Evolutionary conservation across 2,113 vertebrate genomes (phyloP).

Genomic region (Platichthys flesus): DNA sequence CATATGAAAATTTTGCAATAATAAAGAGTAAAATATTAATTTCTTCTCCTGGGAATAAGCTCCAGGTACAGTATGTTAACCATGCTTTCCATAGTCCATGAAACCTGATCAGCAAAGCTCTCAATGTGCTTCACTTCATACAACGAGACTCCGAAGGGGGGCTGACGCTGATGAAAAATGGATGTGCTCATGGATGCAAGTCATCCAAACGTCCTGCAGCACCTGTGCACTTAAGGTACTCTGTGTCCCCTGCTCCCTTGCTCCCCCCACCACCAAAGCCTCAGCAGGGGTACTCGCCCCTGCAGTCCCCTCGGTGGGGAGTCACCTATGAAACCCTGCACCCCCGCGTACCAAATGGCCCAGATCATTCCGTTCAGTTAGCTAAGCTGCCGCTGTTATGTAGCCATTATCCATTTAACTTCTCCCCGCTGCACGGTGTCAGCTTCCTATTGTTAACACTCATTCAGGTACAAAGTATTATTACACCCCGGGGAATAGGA

Average conservation of each 20-base stretch:
- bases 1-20: slow-evolving; percentile 8
- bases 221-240: slow-evolving; percentile 50
- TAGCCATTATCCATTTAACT: slow-evolving; percentile 81
- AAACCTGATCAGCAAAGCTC: slow-evolving; percentile 53
- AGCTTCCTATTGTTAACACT: slow-evolving; percentile 79
- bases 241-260: slow-evolving; percentile 11
- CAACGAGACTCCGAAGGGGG: slow-evolving; percentile 68
- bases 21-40: neutral
- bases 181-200: slow-evolving; percentile 63
- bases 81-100: neutral
- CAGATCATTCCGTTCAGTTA: slow-evolving; percentile 67
- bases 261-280: slow-evolving; percentile 40
- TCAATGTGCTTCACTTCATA: slow-evolving; percentile 51
- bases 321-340: slow-evolving; percentile 79
- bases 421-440: slow-evolving; percentile 70
- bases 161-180: slow-evolving; percentile 72
- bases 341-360: slow-evolving; percentile 75
- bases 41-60: slow-evolving; percentile 6
- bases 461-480: slow-evolving; percentile 82
- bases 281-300: slow-evolving; percentile 48
- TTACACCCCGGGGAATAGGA: slow-evolving; percentile 76
- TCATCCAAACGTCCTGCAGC: slow-evolving; percentile 65
- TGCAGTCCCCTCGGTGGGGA: slow-evolving; percentile 59
- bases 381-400: slow-evolving; percentile 70
- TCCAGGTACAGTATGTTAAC: neutral